Evolutionary conservation across 1,140 invertebrate genomes (phyloP), one percentile per base, ranked within the genome.

Genomic region (Hyles euphorbiae): DNA sequence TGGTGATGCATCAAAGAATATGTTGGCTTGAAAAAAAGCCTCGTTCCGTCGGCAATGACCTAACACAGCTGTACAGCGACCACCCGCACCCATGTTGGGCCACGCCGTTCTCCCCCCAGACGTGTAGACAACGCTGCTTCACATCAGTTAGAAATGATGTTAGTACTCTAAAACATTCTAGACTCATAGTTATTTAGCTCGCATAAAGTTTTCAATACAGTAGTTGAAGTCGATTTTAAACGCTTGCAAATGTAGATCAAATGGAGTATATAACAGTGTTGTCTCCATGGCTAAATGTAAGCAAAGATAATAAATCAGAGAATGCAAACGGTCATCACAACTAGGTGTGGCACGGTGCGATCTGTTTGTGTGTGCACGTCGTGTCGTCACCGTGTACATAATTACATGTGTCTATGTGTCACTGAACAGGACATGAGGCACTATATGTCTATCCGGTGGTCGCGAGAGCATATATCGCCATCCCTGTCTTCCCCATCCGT

Each of bases 321-420:
- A 68, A 81, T 73, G 75, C 73, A 83, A 79, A 78, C 68, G 67
- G 74, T 83, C 85, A 88, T 86, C 85, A 88, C 85, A 88, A 83
- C 76, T 83, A 74, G 65, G 74, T 78, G 80, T 83, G 83, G 78
- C 81, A 86, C 81, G 70, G 78, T 78, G 76, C 76, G 67, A 72
- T 63, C 57, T 70, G 67, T 72, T 74, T 72, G 68, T 71, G 67
- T 70, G 64, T 70, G 77, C 73, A 76, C 78, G 63, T 63, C 64
- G 78, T 80, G 68, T 72, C 65, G 62, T 62, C 49, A 56, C 56
- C 51, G 34, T 64, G 58, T 60, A 54, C 50, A 45, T 60, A 56
- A 53, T 50, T 46, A 33, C 49, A 44, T 61, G 47, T 52, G 22
- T 57, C 49, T 9, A 9, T 51, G 22, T 54, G 7, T 44, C 36